Evolutionary conservation across 2,113 vertebrate genomes (phyloP).

Genomic region (Madoqua kirkii): DNA sequence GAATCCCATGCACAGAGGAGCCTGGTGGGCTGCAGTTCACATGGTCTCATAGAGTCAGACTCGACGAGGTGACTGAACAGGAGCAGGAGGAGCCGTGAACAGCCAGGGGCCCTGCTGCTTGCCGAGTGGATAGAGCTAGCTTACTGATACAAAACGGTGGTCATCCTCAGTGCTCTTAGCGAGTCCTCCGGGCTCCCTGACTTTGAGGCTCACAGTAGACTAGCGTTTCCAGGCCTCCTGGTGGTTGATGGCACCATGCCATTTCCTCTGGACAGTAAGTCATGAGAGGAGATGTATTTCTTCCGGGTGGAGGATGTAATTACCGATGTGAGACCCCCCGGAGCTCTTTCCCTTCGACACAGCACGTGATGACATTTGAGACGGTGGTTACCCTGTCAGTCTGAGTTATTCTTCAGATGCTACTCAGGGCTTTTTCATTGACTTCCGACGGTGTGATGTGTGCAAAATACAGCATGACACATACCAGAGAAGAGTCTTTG

Average conservation of each 20-base stretch:
- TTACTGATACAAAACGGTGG: not conserved
- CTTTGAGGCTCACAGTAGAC: not conserved
- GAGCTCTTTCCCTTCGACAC: not conserved
- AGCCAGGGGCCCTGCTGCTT: not conserved
- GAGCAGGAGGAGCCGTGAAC: not conserved
- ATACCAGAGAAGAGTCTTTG: not conserved
- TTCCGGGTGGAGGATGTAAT: not conserved
- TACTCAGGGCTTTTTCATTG: not conserved
- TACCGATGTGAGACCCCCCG: not conserved
- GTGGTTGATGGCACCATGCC: not conserved
- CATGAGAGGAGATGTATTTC: not conserved
- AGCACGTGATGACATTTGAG: not conserved
- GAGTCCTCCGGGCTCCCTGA: not conserved
- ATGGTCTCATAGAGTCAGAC: not conserved
- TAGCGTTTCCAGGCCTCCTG: not conserved
- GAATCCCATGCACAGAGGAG: not conserved
- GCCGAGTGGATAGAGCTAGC: not conserved
- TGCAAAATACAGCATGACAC: not conserved
- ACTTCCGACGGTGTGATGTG: not conserved
- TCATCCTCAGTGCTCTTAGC: not conserved
- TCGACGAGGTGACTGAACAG: fast-evolving
- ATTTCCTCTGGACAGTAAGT: not conserved
- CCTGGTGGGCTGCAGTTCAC: not conserved
- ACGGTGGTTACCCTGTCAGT: not conserved
- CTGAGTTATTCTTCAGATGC: not conserved